A percentile compares a stretch with the other conserved stretches of the same genome.
Evolutionary conservation across 2,888 invertebrate genomes (phyloP).

Genomic region (Caenorhabditis drosophilae): DNA sequence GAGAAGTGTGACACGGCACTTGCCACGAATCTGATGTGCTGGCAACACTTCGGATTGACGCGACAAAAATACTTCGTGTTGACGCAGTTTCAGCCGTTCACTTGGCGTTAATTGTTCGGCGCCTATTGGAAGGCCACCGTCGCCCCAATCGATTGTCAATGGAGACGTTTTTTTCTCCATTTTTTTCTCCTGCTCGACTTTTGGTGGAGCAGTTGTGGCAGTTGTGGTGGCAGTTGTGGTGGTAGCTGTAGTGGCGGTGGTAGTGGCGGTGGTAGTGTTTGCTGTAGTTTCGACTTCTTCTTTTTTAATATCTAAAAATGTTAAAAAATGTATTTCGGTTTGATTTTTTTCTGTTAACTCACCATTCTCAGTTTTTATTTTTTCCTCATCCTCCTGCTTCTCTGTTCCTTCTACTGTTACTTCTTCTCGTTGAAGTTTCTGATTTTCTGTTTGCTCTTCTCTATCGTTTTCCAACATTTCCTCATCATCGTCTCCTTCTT

Average conservation of each 20-base stretch:
- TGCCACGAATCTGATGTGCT: constrained; percentile 95
- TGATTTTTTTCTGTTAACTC: constrained; percentile 13
- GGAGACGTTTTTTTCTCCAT: too few species aligned
- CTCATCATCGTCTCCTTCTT: constrained; percentile 15
- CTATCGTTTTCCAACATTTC: constrained; percentile 6
- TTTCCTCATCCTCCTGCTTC: too few species aligned
- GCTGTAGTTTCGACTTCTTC: constrained; percentile 3
- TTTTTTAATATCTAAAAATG: constrained; percentile 2
- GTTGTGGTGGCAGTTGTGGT: too few species aligned
- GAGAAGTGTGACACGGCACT: constrained; percentile 96
- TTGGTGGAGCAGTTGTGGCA: too few species aligned
- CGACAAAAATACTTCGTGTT: constrained; percentile 95
- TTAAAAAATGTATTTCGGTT: constrained; percentile 17
- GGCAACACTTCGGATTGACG: constrained; percentile 93
- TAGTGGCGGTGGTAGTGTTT: not conserved
- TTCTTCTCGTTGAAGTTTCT: too few species aligned
- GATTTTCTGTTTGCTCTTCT: too few species aligned
- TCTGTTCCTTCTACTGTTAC: too few species aligned
- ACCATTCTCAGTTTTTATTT: too few species aligned
- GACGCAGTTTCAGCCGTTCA: constrained; percentile 71
- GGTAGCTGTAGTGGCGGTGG: not conserved
- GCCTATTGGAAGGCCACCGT: constrained; percentile 69
- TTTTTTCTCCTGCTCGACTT: too few species aligned
- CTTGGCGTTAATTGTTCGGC: constrained; percentile 39
- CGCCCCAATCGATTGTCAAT: constrained; percentile 59